Conservation (phyloP, 2,888 invertebrate genomes). For the Slavum lentiscoides region DNA sequence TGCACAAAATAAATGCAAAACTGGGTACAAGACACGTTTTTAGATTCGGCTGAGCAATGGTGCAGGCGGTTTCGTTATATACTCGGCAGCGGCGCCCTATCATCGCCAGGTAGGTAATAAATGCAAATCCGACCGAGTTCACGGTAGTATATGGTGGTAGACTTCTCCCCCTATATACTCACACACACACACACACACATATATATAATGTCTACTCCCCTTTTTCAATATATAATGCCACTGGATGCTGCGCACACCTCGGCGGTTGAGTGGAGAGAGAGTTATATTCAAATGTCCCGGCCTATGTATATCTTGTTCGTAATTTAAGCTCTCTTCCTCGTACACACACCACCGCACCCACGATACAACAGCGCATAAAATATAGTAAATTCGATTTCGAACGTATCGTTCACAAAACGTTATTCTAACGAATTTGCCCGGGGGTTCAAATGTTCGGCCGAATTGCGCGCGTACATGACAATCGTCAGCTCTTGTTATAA, state of each 20-base stretch:
- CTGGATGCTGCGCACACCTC: slow-evolving; percentile 32
- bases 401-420: slow-evolving; percentile 12
- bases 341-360: background rate
- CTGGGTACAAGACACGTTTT: slow-evolving; percentile 49
- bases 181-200: too few species aligned
- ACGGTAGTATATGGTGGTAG: slow-evolving; percentile 14
- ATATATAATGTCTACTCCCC: slow-evolving; percentile 15
- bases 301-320: slow-evolving; percentile 32
- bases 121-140: slow-evolving; percentile 51
- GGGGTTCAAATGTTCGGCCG: background rate
- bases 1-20: slow-evolving; percentile 49
- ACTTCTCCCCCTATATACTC: background rate
- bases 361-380: background rate
- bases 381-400: slow-evolving; percentile 20
- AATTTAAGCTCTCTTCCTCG: slow-evolving; percentile 40
- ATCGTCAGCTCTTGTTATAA: background rate
- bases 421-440: slow-evolving; percentile 18
- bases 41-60: slow-evolving; percentile 34
- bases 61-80: slow-evolving; percentile 26
- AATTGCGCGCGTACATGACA: too few species aligned
- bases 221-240: slow-evolving; percentile 44
- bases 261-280: slow-evolving; percentile 1
- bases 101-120: slow-evolving; percentile 48
- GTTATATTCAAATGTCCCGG: slow-evolving; percentile 41
- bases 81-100: background rate